These are phyloP conservation scores for Philereme vetulata DNA, from an alignment of 2,888 invertebrate genomes.

Conservation along the genomic window DNA sequence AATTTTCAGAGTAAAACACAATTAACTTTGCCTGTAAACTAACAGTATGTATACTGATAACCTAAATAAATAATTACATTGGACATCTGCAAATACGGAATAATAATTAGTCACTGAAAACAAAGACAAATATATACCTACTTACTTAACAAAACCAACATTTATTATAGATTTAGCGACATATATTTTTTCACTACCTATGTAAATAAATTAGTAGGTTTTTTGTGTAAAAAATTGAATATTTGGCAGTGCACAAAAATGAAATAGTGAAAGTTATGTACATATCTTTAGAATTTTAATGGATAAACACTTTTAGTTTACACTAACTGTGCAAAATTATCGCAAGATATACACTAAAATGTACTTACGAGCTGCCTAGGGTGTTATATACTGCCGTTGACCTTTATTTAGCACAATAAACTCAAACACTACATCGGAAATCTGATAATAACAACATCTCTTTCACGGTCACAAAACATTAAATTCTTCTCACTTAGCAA, in stretches of 20 bases:
- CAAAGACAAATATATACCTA: not conserved
- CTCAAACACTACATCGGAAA: conserved; percentile 13
- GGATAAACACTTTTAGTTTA: not conserved
- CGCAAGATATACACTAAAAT: conserved; percentile 7
- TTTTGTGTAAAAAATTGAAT: too few relatives aligned
- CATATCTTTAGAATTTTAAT: not conserved
- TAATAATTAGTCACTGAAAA: conserved; percentile 6
- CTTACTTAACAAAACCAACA: not conserved
- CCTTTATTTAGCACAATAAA: conserved; percentile 25
- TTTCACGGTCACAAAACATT: conserved; percentile 23
- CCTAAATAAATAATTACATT: too few relatives aligned
- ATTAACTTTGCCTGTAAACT: too few relatives aligned
- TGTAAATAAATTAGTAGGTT: too few relatives aligned
- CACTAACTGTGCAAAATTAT: conserved; percentile 1
- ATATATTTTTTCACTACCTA: not conserved
- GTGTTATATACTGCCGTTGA: conserved; percentile 13
- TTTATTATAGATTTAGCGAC: not conserved
- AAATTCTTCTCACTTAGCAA: conserved; percentile 23
- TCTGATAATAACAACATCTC: conserved; percentile 15
- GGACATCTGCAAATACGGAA: not conserved
- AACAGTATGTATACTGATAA: too few relatives aligned
- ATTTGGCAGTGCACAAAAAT: not conserved
- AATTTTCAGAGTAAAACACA: too few relatives aligned
- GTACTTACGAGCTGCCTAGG: conserved; percentile 17
- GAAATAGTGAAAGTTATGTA: not conserved